Percentiles rank a stretch among this genome's conserved stretches.
Evolutionary conservation across 2,797 vertebrate species (phyloP).

Genomic region (Acipenser oxyrinchus): DNA sequence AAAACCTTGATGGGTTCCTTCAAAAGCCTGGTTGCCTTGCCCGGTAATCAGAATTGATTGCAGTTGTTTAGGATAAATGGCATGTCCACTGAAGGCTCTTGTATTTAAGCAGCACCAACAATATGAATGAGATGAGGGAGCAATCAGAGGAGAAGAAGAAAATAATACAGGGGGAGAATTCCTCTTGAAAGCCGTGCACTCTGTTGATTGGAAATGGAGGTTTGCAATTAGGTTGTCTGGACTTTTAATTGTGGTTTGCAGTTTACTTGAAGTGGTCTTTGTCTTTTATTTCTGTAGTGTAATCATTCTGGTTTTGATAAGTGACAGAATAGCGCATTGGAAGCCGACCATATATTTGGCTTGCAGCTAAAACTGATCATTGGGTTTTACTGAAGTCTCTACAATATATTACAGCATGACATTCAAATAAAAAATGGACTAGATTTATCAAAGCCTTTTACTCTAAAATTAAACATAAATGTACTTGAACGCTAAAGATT

Average conservation of each 20-base stretch:
- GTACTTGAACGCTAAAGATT: too few species aligned
- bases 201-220: conserved; percentile 3
- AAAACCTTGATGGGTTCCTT: conserved; percentile 70
- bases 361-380: too few species aligned
- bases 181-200: conserved; percentile 2
- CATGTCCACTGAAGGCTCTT: conserved; percentile 31
- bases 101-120: conserved; percentile 18
- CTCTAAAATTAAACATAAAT: too few species aligned
- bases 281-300: not conserved
- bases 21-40: conserved; percentile 57
- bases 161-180: not conserved
- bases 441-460: too few species aligned
- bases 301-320: too few species aligned
- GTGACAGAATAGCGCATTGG: too few species aligned
- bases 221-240: not conserved
- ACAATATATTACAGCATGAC: too few species aligned
- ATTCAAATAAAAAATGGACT: too few species aligned
- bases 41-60: conserved; percentile 78
- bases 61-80: conserved; percentile 69
- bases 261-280: not conserved
- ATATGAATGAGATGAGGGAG: conserved; percentile 34
- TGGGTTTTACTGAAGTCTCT: too few species aligned
- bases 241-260: not conserved
- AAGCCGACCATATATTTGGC: too few species aligned
- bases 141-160: conserved; percentile 5